Evolutionary conservation across 1,140 invertebrate genomes (phyloP), one percentile per base, ranked within the genome.

Genomic region (Oppia nitens): DNA sequence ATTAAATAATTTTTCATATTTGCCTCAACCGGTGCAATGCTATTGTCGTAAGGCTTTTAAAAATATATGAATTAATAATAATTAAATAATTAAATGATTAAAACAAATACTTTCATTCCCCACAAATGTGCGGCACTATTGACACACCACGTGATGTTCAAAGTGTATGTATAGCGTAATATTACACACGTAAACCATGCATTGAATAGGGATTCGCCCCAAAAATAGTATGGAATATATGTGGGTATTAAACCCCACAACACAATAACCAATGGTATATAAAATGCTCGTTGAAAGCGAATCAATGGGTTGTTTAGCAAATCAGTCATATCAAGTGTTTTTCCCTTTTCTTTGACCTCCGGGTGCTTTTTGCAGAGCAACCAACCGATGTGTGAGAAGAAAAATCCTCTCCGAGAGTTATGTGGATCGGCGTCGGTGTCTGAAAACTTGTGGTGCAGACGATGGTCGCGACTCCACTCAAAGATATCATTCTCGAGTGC

Each of bases 391-490:
- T 87, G 85, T 1, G 83, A 78, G 64, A 85, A 87, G 65, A 83
- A 83, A 66, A 87, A 86, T 1, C 92, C 93, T 17, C 91, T 77
- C 4, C 78, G 89, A 1, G 89, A 87, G 71, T 96, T 95, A 67
- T 96, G 90, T 0, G 93, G 92, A 74, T 97, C 92, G 2, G 91
- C 92, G 71, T 95, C 80, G 0, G 93, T 97, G 71, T 97, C 93
- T 3, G 84, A 79, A 64, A 82, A 86, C 64, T 97, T 97, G 74
- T 97, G 93, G 70, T 98, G 93, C 61, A 94, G 85, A 64, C 93
- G 78, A 73, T 98, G 93, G 71, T 97, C 92, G 58, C 92, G 77
- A 0, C 83, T 78, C 93, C 93, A 97, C 69, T 94, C 89, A 58
- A 84, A 81, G 20, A 89, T 83, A 51, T 86, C 80, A 73, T 96